Base-by-base conservation (phyloP, 2,113 vertebrate species). In the Menidia beryllina region DNA sequence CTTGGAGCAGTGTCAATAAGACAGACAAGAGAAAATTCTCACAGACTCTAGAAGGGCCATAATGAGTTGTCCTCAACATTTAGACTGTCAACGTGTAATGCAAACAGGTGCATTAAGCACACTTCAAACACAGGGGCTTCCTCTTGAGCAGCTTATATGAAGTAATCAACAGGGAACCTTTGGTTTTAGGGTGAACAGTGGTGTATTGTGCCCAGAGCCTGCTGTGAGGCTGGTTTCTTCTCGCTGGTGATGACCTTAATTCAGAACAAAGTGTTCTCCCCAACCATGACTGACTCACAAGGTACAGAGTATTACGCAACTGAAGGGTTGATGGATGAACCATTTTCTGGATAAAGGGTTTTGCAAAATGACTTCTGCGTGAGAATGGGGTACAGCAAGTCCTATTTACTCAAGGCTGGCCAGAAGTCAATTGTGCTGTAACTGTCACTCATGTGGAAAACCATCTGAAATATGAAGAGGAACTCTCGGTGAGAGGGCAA, bases 221-320 rank as follows among this genome's bases (percentile, higher is more conserved):
- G 50, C 49, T 45, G 34, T 85, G 38, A 72, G 75, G 61, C 74
- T 80, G 85, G 84, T 90, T 90, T 88, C 88, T 81, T 70, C 83
- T 83, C 62, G 75, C 54, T n/a, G 69, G 72, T 27, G 24, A 17
- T 88, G 87, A 91, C 87, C 89, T 63, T 88, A 65, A 87, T 86
- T 84, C 69, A 19, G 64, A 58, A 89, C 87, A 88, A 85, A 86
- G 69, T 78, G 73, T 78, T 81, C 77, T 63, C 55, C 82, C 62
- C 59, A 55, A 23, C 78, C 77, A 72, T 80, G 49, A 69, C 77
- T 77, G 71, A 82, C 88, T 92, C 86, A 78, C 77, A 91, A 91
- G 88, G 81, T 88, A 91, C 52, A 3, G 88, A 51, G 76, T 27
- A 77, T 92, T 92, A 90, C 36, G 64, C 81, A 92, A 91, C 75